Percentiles rank a stretch among this genome's conserved stretches.
These are phyloP conservation scores for Labeo calbasu DNA, from an alignment of 2,797 vertebrate species.

Conservation along the genomic window DNA sequence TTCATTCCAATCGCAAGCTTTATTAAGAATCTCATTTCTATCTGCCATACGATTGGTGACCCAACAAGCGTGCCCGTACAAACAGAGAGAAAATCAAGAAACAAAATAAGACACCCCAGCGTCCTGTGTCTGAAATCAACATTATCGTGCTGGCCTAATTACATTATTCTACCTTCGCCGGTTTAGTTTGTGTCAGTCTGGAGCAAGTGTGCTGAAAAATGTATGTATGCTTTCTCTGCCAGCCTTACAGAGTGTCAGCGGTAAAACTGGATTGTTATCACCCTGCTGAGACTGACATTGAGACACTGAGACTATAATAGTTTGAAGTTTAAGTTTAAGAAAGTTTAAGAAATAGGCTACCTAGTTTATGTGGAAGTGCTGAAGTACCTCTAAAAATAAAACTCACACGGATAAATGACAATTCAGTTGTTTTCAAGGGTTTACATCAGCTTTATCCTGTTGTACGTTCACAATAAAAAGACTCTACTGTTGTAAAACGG, in stretches of 20 bases:
- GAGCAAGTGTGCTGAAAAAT: neutral
- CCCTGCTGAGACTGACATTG: neutral
- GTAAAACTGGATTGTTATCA: neutral
- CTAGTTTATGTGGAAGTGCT: neutral
- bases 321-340: neutral
- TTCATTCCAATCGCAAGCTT: constrained; percentile 70
- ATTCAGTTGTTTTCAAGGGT: neutral
- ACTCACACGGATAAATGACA: neutral
- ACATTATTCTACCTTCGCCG: neutral
- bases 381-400: neutral
- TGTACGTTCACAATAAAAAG: neutral
- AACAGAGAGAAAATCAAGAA: constrained; percentile 27
- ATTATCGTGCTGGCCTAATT: constrained; percentile 10
- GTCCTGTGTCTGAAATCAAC: constrained; percentile 7
- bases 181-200: neutral
- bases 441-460: neutral
- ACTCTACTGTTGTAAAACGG: neutral
- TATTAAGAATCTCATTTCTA: constrained; percentile 75
- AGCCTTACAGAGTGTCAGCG: neutral
- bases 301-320: neutral
- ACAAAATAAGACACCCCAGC: constrained; percentile 31
- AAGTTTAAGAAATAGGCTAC: neutral
- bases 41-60: constrained; percentile 66
- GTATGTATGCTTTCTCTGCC: neutral
- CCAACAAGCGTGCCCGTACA: constrained; percentile 54